Evolutionary conservation across 1,140 invertebrate genomes (phyloP).

Genomic region (Charaxes varanes): DNA sequence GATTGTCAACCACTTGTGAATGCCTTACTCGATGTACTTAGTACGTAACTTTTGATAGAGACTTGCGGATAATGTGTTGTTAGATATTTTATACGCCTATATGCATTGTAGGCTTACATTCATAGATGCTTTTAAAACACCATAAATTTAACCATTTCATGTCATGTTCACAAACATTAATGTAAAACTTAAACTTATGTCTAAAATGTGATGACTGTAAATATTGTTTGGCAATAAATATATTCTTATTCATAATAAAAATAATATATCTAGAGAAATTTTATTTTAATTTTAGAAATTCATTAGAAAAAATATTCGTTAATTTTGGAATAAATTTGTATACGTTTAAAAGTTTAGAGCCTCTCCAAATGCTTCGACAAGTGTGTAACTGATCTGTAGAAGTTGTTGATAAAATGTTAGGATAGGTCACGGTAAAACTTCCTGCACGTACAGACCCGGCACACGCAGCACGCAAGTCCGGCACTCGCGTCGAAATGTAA

Average conservation of each 20-base stretch:
- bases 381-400: constrained; percentile 23
- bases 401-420: constrained; percentile 54
- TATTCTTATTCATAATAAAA: too few relatives aligned
- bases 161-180: not conserved
- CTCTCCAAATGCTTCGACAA: too few relatives aligned
- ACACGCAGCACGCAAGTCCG: not conserved
- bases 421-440: constrained; percentile 58
- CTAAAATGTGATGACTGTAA: too few relatives aligned
- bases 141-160: too few relatives aligned
- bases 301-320: too few relatives aligned
- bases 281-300: not conserved
- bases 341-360: too few relatives aligned
- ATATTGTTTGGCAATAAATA: too few relatives aligned
- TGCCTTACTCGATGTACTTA: constrained; percentile 13
- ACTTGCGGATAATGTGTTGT: constrained; percentile 5
- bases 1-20: constrained; percentile 35
- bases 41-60: constrained; percentile 10
- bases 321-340: too few relatives aligned
- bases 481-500: constrained; percentile 14
- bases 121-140: too few relatives aligned
- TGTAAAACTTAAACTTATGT: too few relatives aligned
- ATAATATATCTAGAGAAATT: too few relatives aligned
- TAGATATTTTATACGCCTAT: constrained; percentile 2
- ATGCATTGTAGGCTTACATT: too few relatives aligned
- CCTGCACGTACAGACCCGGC: constrained; percentile 4